Base-by-base conservation (phyloP, 2,888 invertebrate genomes). In the Drosophila mulleri region DNA sequence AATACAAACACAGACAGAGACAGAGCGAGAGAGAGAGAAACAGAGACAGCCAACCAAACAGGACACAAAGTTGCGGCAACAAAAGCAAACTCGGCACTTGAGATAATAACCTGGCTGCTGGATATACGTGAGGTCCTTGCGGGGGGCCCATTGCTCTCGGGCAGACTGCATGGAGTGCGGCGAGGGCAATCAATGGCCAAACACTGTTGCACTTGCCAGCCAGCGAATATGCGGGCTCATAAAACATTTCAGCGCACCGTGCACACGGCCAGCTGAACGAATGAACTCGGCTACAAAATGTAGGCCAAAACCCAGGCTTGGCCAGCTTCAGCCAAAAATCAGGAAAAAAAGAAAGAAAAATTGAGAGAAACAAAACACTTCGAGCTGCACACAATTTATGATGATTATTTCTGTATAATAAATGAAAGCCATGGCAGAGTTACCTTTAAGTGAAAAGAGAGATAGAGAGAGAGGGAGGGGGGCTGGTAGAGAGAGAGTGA, bases 331-430 rank as follows among this genome's bases (percentile, higher is more conserved):
- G n/a, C 18, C 26, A 1, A n/a, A 37, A 37, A 16, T 4, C 14
- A 37, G 1, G 12, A 37, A 6, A 16, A 39, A 16, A 39, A n/a
- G 8, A 41, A 41, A 1, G 9, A 42, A 18, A 18, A 18, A 18
- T 18, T 5, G 12, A 20, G 6, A 12, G 2, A 39, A 39, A 7
- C 6, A n/a, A n/a, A 41, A n/a, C n/a, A 6, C 37, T 39, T 37
- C 37, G 37, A 39, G 37, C 37, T 39, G 37, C 37, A n/a, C 41
- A 41, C 8, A 45, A 45, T 85, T 88, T 88, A 88, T 89, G 80
- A 75, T 73, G 72, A 83, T 75, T 69, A 75, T 72, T 80, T 78
- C 66, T 23, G 70, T 68, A 77, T 82, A 74, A 80, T 70, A 75
- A 72, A 81, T 72, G 62, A 62, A 70, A 69, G 76, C 68, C 67